A percentile compares a stretch with the other conserved stretches of the same genome.
Evolutionary conservation across 92 coral and sea anemone species (phyloP).

Genomic region (Phenganax stokvisi): DNA sequence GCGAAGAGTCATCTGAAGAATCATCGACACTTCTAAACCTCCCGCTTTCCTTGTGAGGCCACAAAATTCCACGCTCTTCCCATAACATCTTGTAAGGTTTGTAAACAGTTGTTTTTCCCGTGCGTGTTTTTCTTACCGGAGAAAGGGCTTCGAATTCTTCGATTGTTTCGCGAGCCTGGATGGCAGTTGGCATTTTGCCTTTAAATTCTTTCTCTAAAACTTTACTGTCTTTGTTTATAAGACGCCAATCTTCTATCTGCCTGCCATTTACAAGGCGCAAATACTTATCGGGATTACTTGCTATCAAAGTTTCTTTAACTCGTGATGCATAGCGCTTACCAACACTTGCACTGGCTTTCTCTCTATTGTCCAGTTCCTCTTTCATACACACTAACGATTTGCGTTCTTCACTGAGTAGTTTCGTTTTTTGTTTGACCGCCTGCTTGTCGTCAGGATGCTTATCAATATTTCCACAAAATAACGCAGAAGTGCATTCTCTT

Average conservation of each 20-base stretch:
- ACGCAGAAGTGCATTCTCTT: slow-evolving; percentile 39
- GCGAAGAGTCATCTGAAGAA: neutral
- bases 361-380: neutral
- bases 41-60: too few relatives aligned
- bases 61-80: neutral
- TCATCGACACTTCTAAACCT: too few relatives aligned
- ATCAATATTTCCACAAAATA: slow-evolving; percentile 40
- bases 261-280: too few relatives aligned
- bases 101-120: slow-evolving; percentile 5
- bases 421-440: slow-evolving; percentile 35
- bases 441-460: slow-evolving; percentile 49
- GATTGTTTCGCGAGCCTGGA: slow-evolving; percentile 3
- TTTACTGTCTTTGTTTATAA: neutral
- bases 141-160: neutral
- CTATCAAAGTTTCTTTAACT: neutral
- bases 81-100: slow-evolving; percentile 11
- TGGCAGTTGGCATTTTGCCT: neutral
- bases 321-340: neutral
- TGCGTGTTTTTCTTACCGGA: neutral
- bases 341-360: slow-evolving; percentile 7
- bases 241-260: too few relatives aligned
- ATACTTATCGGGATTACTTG: neutral
- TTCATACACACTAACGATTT: slow-evolving; percentile 30
- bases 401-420: slow-evolving; percentile 24
- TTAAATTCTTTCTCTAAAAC: slow-evolving; percentile 4